Base-by-base conservation (phyloP, 2,113 vertebrate genomes). In the Sporophila hypoxantha region DNA sequence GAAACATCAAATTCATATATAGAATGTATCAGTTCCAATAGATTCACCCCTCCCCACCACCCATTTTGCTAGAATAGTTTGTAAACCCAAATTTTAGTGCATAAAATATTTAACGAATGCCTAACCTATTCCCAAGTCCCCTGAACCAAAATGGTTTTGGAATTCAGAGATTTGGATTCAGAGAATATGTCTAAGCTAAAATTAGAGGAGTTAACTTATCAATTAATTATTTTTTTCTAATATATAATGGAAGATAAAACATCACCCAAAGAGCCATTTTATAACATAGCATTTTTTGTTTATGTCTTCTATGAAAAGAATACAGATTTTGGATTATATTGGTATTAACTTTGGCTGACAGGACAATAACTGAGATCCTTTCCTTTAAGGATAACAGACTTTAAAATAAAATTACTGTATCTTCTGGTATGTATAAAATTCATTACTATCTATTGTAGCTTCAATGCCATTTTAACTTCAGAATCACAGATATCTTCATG, bases 391-490 rank as follows among this genome's bases (percentile, higher is more conserved):
- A 67, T 65, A 91, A 80, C 14, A 86, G 56, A 73, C 14, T 76
- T 92, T 60, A 88, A 82, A 92, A 82, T 65, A 65, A 87, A 93
- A 81, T 66, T 61, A 42, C 53, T 82, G 7, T 79, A 60, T 80
- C 64, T 70, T 90, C 23, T 93, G 16, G 14, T 46, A 47, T 36
- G 46, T 78, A 61, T 71, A 93, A 78, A 86, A 84, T 84, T 87
- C 23, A 56, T 74, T 82, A 55, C 42, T 85, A 85, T 23, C 36
- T 76, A 42, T 61, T 78, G 74, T 73, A 89, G 36, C 76, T 93
- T 90, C 66, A 68, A 32, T 78, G 60, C 10, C 39, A 56, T 89
- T 84, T 95, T 82, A 85, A 42, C 52, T 88, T 94, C 64, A 91
- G 71, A 81, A 85, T 67, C 79, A 75, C 26, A 86, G 42, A 46